These are phyloP conservation scores for Sycophaga agraensis DNA, from an alignment of 1,140 invertebrate species.

Conservation along the genomic window DNA sequence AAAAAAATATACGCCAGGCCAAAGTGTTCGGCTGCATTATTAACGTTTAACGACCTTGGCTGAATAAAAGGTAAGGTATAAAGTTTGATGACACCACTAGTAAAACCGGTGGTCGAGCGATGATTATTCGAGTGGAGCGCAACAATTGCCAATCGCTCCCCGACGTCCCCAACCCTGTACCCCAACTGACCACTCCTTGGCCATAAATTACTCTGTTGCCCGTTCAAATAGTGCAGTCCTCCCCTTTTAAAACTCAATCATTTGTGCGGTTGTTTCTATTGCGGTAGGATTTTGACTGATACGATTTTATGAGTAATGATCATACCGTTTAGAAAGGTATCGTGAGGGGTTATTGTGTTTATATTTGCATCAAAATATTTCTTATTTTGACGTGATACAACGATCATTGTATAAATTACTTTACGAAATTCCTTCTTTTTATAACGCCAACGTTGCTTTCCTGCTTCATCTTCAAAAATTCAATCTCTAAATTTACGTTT, in stretches of 20 bases:
- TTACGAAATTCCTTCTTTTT: too few relatives aligned
- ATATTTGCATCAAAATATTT: too few relatives aligned
- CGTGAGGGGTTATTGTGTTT: too few relatives aligned
- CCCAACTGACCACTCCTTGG: neutral
- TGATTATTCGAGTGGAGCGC: neutral
- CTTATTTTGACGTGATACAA: too few relatives aligned
- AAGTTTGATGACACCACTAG: neutral
- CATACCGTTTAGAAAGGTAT: too few relatives aligned
- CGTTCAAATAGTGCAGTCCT: neutral
- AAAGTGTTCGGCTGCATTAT: neutral
- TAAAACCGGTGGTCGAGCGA: neutral
- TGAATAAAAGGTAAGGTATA: neutral
- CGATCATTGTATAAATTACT: too few relatives aligned
- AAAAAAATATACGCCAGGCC: neutral
- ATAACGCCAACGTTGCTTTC: too few relatives aligned
- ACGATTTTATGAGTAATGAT: too few relatives aligned
- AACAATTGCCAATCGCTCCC: neutral
- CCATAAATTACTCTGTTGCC: slow-evolving; percentile 2
- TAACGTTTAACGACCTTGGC: neutral
- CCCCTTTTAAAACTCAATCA: neutral
- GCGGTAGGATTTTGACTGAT: too few relatives aligned
- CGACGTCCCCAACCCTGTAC: neutral
- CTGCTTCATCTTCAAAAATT: too few relatives aligned
- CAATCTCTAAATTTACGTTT: too few relatives aligned
- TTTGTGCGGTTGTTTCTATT: neutral